phyloP scores from a whole-genome alignment of 1,140 invertebrate genomes.

The Atta colombica region DNA sequence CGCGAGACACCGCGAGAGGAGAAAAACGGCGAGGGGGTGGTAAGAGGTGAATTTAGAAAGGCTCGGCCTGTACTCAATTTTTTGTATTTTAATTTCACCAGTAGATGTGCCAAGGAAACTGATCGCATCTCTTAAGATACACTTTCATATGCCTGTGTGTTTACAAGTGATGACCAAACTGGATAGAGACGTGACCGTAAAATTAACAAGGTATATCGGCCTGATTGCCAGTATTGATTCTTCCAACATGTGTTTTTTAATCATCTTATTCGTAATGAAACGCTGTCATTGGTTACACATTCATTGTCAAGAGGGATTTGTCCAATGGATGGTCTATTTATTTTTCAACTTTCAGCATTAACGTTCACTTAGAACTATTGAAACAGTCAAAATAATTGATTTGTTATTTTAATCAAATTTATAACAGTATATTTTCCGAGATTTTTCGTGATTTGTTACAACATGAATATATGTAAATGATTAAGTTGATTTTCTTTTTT shows the following conservation, averaged over 20 bases:
- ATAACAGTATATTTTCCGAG: not conserved
- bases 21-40: conserved; percentile 26
- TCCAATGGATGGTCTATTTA: conserved; percentile 7
- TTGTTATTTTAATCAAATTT: not conserved
- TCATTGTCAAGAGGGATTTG: conserved; percentile 26
- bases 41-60: conserved; percentile 59
- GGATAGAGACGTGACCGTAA: conserved; percentile 70
- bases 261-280: conserved; percentile 54
- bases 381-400: not conserved
- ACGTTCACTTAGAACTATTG: not conserved
- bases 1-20: conserved; percentile 57
- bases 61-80: conserved; percentile 61
- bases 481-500: not conserved
- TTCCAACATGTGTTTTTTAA: conserved; percentile 64
- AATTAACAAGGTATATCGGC: conserved; percentile 69
- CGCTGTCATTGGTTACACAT: conserved; percentile 37
- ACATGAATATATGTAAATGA: not conserved
- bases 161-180: conserved; percentile 47
- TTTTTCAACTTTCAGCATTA: not conserved
- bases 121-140: conserved; percentile 25
- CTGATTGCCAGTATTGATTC: conserved; percentile 67
- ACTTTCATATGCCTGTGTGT: conserved; percentile 55
- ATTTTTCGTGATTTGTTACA: not conserved
- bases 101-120: not conserved
- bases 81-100: conserved; percentile 60